Evolutionary conservation across 2,113 vertebrate species (phyloP).

Genomic region (Etia nguti): DNA sequence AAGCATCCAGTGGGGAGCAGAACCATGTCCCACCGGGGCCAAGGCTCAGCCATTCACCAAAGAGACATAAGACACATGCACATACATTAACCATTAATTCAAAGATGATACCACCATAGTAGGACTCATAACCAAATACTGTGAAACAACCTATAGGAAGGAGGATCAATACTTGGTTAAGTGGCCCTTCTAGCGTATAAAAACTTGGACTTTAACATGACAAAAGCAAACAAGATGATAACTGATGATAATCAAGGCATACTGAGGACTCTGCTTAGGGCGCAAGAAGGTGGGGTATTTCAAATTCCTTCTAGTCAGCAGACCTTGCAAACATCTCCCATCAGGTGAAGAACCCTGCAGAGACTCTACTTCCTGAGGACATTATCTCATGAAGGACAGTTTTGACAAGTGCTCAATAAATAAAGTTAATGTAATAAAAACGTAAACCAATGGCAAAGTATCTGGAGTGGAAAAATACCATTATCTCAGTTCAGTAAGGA

Average conservation of each 20-base stretch:
- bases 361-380: neutral
- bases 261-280: neutral
- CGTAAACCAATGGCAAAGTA: neutral
- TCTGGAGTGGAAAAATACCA: neutral
- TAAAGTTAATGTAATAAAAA: neutral
- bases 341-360: neutral
- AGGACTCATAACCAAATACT: neutral
- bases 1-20: fast-evolving
- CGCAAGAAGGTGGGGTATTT: neutral
- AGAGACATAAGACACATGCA: neutral
- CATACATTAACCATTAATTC: neutral
- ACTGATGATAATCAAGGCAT: neutral
- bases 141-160: fast-evolving
- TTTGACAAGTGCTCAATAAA: constrained; percentile 1
- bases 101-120: neutral
- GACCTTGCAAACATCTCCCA: neutral
- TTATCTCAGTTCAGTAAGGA: neutral
- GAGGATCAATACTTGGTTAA: neutral
- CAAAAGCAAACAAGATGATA: neutral
- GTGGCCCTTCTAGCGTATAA: neutral
- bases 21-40: neutral
- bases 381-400: neutral
- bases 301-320: neutral
- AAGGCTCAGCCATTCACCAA: neutral
- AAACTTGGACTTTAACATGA: neutral